Percentiles rank a stretch among this genome's conserved stretches.
These are phyloP conservation scores for Melanotaenia boesemani DNA, from an alignment of 2,797 vertebrate genomes.

Conservation along the genomic window DNA sequence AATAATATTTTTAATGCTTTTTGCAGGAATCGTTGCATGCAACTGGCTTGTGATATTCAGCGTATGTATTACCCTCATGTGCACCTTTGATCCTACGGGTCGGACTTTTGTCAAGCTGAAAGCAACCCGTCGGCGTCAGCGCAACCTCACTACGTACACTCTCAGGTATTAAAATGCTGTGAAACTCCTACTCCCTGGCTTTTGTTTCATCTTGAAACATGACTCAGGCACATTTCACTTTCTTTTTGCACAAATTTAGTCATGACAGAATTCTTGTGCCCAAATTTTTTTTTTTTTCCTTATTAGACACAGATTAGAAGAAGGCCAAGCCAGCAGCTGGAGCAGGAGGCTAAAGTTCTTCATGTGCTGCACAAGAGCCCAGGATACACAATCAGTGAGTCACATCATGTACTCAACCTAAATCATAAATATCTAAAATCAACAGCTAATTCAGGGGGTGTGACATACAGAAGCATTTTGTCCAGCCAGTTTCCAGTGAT, in stretches of 20 bases:
- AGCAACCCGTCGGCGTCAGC: slow-evolving; percentile 94
- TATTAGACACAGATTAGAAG: slow-evolving; percentile 93
- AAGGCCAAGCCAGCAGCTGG: slow-evolving; percentile 99
- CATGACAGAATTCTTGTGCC: background rate
- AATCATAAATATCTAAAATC: slow-evolving; percentile 20
- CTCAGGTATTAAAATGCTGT: slow-evolving; percentile 83
- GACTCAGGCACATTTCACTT: background rate
- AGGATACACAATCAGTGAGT: slow-evolving; percentile 98
- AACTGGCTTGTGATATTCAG: slow-evolving; percentile 99
- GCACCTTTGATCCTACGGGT: slow-evolving; percentile 97
- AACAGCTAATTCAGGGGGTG: slow-evolving; percentile 13
- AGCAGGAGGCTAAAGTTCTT: slow-evolving; percentile 96
- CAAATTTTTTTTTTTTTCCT: slow-evolving; percentile 21
- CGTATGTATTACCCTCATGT: slow-evolving; percentile 96
- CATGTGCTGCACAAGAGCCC: slow-evolving; percentile 97
- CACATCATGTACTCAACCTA: slow-evolving; percentile 24
- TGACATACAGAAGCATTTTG: slow-evolving; percentile 17
- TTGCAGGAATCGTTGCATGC: slow-evolving; percentile 93
- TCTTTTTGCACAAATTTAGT: slow-evolving; percentile 3
- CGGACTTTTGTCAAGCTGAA: slow-evolving; percentile 98
- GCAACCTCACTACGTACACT: slow-evolving; percentile 96
- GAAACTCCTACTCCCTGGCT: background rate
- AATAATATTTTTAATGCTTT: slow-evolving; percentile 25
- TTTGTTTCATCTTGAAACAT: slow-evolving; percentile 1
- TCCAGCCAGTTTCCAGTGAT: slow-evolving; percentile 4